Conservation (phyloP, 2,797 vertebrate genomes). For the Macrochelys suwanniensis region DNA sequence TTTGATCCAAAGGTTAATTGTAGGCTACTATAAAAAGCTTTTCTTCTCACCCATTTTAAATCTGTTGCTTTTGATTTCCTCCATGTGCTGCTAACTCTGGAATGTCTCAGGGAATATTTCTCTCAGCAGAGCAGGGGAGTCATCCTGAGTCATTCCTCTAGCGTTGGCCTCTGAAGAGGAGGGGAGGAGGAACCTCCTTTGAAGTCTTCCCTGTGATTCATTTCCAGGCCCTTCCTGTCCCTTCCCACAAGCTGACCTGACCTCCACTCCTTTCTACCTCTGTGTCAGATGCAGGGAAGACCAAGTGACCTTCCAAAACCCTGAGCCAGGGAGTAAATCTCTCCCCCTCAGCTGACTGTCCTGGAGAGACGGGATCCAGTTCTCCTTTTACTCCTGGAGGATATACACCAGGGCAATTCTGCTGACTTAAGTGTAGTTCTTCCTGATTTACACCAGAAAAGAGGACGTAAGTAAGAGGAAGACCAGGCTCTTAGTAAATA, state of each 20-base stretch:
- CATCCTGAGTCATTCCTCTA: slow-evolving; percentile 26
- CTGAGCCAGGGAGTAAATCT: neutral
- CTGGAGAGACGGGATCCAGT: neutral
- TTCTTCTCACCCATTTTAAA: slow-evolving; percentile 47
- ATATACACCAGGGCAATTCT: neutral
- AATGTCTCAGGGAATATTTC: slow-evolving; percentile 1
- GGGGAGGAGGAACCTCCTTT: slow-evolving; percentile 24
- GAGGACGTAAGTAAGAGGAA: neutral
- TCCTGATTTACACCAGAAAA: neutral
- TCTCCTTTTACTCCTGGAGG: neutral
- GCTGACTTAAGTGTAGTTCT: neutral
- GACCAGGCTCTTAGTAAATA: neutral
- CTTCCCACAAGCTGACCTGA: slow-evolving; percentile 5
- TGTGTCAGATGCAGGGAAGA: neutral
- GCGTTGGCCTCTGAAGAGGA: neutral
- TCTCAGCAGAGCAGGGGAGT: neutral
- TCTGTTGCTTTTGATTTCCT: slow-evolving; percentile 38
- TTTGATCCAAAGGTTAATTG: neutral
- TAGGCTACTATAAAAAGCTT: slow-evolving; percentile 26
- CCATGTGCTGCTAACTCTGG: neutral
- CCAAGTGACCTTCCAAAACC: neutral
- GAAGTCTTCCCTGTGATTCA: slow-evolving; percentile 12
- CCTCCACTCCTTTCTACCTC: neutral
- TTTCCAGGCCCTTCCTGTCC: slow-evolving; percentile 11
- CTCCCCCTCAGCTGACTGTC: neutral